These are phyloP conservation scores for Chaetura pelagica DNA, from an alignment of 2,113 vertebrate species.

Conservation along the genomic window DNA sequence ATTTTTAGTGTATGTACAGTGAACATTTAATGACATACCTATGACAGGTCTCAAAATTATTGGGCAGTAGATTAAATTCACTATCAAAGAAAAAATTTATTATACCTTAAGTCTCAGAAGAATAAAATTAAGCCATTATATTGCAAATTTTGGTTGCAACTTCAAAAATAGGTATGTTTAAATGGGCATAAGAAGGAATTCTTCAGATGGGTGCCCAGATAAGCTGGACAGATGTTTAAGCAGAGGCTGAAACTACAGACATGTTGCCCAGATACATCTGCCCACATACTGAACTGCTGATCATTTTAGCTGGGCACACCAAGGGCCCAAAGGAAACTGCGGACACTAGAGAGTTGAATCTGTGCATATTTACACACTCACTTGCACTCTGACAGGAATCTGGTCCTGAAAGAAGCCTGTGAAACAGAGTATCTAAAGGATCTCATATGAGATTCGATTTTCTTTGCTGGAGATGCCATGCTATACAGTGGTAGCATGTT, in stretches of 20 bases:
- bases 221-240: background rate
- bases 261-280: background rate
- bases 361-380: background rate
- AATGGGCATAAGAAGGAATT: background rate
- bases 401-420: background rate
- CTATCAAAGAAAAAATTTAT: rapidly evolving
- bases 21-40: background rate
- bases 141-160: rapidly evolving
- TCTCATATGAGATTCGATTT: background rate
- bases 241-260: background rate
- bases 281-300: background rate
- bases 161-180: background rate
- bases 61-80: background rate
- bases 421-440: background rate
- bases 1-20: background rate
- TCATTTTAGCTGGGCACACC: background rate
- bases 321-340: background rate
- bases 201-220: background rate
- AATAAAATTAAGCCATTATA: background rate
- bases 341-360: background rate
- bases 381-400: background rate
- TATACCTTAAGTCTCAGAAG: background rate
- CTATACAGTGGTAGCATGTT: background rate
- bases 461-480: background rate
- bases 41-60: background rate